Evolutionary conservation across 2,797 vertebrate species (phyloP).

Genomic region (Cheracebus regulus): DNA sequence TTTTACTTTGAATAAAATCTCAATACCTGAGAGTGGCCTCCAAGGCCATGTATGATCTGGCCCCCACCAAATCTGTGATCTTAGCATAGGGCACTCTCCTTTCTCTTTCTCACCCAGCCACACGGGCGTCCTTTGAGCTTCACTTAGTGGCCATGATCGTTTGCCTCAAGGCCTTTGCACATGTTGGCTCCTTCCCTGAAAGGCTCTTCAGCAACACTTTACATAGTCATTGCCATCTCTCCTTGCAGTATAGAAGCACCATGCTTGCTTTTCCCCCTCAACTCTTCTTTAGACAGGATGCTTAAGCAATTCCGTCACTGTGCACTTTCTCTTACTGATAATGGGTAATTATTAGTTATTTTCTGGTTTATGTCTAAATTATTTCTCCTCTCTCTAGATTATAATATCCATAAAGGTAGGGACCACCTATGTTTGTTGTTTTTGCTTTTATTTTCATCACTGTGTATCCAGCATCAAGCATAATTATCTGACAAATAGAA

Average conservation of each 20-base stretch:
- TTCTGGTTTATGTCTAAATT: neutral
- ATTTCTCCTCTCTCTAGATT: neutral
- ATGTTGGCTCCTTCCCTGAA: neutral
- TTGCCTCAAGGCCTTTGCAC: neutral
- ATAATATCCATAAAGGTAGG: neutral
- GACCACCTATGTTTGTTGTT: neutral
- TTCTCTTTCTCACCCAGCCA: neutral
- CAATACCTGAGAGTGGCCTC: neutral
- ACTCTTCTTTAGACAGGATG: neutral
- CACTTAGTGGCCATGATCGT: neutral
- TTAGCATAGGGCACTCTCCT: neutral
- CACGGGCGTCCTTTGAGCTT: neutral
- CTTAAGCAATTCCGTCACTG: neutral
- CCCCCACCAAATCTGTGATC: neutral
- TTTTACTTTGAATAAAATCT: conserved; percentile 25
- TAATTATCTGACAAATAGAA: neutral
- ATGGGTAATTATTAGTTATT: neutral
- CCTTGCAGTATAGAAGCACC: neutral
- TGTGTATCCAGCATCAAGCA: neutral
- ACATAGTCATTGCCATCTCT: neutral
- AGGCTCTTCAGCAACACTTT: neutral
- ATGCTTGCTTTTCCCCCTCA: neutral
- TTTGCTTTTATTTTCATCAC: neutral
- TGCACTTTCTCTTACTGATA: neutral
- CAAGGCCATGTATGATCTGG: neutral